phyloP scores from a whole-genome alignment of 2,888 invertebrate species.

The Habrosyne pyritoides region DNA sequence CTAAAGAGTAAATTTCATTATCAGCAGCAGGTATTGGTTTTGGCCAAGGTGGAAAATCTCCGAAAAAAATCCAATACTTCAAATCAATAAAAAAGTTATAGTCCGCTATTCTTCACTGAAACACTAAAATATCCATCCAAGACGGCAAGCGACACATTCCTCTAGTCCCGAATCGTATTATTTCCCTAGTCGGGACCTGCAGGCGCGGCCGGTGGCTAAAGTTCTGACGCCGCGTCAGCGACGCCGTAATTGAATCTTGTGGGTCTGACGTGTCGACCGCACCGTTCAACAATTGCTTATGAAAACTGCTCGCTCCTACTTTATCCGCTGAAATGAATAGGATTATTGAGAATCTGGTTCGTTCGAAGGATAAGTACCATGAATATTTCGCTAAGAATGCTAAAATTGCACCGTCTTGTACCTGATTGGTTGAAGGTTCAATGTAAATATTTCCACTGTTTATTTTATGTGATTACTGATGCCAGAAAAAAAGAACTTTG shows the following conservation, averaged over 20 bases:
- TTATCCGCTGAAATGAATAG: conserved; percentile 24
- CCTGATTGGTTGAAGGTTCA: background rate
- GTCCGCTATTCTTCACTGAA: background rate
- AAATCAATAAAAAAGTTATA: no score
- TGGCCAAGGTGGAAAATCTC: no score
- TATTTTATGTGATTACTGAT: background rate
- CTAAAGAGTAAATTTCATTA: no score
- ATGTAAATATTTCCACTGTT: background rate
- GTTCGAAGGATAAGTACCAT: background rate
- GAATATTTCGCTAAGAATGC: background rate
- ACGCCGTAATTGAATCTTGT: conserved; percentile 66
- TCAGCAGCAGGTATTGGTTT: no score
- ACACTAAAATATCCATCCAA: conserved; percentile 17
- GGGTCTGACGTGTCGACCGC: conserved; percentile 44
- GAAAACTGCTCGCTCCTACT: conserved; percentile 32
- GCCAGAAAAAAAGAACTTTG: background rate
- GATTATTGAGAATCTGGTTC: conserved; percentile 20
- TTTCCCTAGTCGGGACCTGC: conserved; percentile 29
- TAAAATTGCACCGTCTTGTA: background rate
- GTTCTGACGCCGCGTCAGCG: conserved; percentile 66
- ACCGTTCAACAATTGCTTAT: conserved; percentile 45
- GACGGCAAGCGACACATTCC: conserved; percentile 14
- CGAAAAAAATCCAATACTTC: no score
- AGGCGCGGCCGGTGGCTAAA: conserved; percentile 43
- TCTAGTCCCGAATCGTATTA: conserved; percentile 22